phyloP scores from a whole-genome alignment of 2,888 invertebrate genomes.

The Philaethria dido region DNA sequence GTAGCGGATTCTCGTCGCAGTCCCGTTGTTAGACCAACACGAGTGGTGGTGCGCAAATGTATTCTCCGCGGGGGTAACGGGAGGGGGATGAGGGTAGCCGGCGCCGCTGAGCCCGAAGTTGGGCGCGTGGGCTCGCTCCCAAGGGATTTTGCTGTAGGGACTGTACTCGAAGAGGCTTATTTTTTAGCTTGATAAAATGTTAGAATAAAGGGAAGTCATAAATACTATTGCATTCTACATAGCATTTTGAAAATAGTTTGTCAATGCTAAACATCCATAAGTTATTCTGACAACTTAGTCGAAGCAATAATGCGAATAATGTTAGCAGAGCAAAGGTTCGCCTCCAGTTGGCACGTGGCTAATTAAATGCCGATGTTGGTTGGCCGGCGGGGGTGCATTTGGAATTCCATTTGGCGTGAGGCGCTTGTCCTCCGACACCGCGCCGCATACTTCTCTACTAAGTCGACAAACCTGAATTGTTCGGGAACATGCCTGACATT shows the following conservation, averaged over 20 bases:
- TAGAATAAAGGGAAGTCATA: neutral
- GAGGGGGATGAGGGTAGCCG: conserved; percentile 57
- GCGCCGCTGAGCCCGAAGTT: conserved; percentile 80
- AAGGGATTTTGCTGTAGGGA: conserved; percentile 69
- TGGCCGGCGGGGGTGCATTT: conserved; percentile 63
- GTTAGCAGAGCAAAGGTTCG: conserved; percentile 59
- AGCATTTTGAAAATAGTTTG: conserved; percentile 26
- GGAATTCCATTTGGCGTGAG: conserved; percentile 60
- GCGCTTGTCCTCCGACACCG: conserved; percentile 55
- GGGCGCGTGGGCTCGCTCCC: conserved; percentile 81
- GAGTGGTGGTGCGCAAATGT: conserved; percentile 83
- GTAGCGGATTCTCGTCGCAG: conserved; percentile 71
- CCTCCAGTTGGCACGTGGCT: conserved; percentile 73
- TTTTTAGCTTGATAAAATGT: conserved; percentile 12
- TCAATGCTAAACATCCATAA: conserved; percentile 27
- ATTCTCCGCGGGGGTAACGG: conserved; percentile 75
- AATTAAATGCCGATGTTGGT: conserved; percentile 80
- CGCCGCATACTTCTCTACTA: conserved; percentile 58
- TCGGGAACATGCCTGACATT: conserved; percentile 58
- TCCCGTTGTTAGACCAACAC: conserved; percentile 78
- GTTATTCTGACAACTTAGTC: conserved; percentile 59
- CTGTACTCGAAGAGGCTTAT: conserved; percentile 61
- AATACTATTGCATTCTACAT: neutral
- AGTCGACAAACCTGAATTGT: conserved; percentile 69
- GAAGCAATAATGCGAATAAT: conserved; percentile 71